phyloP scores from a whole-genome alignment of 2,113 vertebrate species.

The Tyrannus savana region DNA sequence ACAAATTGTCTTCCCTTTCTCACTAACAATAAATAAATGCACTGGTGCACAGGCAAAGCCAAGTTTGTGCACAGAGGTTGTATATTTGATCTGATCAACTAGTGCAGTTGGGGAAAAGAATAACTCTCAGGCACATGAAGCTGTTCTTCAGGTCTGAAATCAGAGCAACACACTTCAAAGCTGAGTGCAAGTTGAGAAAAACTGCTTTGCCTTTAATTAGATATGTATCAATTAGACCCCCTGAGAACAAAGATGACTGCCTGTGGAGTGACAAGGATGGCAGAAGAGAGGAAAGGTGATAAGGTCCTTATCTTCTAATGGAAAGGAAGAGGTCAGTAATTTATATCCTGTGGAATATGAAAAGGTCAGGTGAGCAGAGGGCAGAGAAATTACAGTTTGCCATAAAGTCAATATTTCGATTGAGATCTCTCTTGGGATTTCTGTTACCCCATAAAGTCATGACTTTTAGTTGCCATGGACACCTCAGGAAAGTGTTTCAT shows the following conservation, averaged over 20 bases:
- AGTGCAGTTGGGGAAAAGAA: not conserved
- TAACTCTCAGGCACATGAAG: not conserved
- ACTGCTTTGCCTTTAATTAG: constrained; percentile 29
- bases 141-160: constrained; percentile 11
- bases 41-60: not conserved
- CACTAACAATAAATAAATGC: not conserved
- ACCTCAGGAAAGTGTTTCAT: not conserved
- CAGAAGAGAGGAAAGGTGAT: constrained; percentile 1
- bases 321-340: constrained; percentile 23
- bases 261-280: not conserved
- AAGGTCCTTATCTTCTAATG: constrained; percentile 14
- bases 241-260: not conserved
- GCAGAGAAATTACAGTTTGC: not conserved
- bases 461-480: constrained; percentile 5
- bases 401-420: not conserved
- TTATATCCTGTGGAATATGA: not conserved
- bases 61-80: not conserved
- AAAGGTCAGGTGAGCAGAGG: not conserved
- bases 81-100: not conserved
- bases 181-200: not conserved
- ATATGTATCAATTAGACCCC: constrained; percentile 29
- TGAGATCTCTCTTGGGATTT: not conserved
- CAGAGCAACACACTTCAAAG: constrained; percentile 29
- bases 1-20: not conserved
- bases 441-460: not conserved